Base-by-base conservation (phyloP, 2,888 invertebrate genomes). In the Ophioninae sp. region DNA sequence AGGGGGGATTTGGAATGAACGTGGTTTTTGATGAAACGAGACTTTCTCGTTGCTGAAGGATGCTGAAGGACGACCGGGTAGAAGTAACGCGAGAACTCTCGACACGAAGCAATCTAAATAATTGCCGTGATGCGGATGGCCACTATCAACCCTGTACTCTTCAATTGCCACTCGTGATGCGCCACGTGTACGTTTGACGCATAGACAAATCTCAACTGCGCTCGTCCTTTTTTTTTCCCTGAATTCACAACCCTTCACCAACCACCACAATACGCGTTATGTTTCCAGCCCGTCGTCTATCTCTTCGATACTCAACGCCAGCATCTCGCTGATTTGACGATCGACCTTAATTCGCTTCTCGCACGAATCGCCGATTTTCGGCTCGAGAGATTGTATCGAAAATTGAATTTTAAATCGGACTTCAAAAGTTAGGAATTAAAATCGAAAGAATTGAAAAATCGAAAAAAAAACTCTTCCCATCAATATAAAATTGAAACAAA, bases 101-200 rank as follows among this genome's bases (percentile, higher is more conserved):
- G 75, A 79, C 84, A 86, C 84, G 85, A 84, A 81, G 79, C 87
- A 88, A 88, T 89, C 86, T 85, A 88, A 88, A 88, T 88, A 89
- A 89, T 90, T 90, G 86, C 84, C 71, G 84, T 80, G 85, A 85
- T 85, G 84, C 79, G 86, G 86, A 84, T 81, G 85, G 74, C 82
- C 78, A 79, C 78, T 71, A 71, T n/a, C 76, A 61, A 73, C 67
- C 67, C 63, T 63, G 68, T 41, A 64, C 72, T 63, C 39, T 72
- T 44, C 44, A 73, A 73, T 77, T 67, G 67, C 68, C 65, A 65
- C 77, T 63, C 23, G 61, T 51, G 61, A 65, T 82, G 72, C 75
- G 75, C 56, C 61, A 41, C 69, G 56, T n/a, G 63, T 10, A 7
- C 22, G 22, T 13, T 6, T 22, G 10, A 41, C 44, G 68, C 22